Evolutionary conservation across 2,888 invertebrate genomes (phyloP).

Genomic region (Pyrochroa serraticornis): DNA sequence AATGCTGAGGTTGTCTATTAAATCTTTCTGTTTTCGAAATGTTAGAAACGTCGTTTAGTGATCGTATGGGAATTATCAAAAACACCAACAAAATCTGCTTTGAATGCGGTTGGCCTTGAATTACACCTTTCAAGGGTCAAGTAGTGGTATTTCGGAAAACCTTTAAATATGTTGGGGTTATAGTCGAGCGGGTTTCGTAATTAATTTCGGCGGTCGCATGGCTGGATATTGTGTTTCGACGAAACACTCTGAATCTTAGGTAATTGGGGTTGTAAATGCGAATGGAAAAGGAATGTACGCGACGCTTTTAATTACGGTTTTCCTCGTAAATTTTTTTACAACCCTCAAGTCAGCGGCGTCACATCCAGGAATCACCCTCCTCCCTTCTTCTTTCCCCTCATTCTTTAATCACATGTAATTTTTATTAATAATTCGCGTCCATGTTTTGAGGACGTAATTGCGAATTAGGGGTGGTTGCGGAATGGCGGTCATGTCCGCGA

Average conservation of each 20-base stretch:
- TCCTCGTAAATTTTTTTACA: slow-evolving; percentile 11
- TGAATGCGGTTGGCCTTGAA: neutral
- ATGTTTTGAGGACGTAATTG: slow-evolving; percentile 21
- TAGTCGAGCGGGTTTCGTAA: no score
- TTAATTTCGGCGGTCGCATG: no score
- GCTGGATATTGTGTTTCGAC: no score
- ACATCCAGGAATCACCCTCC: slow-evolving; percentile 7
- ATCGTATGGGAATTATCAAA: no score
- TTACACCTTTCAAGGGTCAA: neutral
- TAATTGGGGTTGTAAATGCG: slow-evolving; percentile 9
- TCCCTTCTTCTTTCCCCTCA: no score
- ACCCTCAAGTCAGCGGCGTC: neutral
- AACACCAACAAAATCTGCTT: no score
- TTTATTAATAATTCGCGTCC: slow-evolving; percentile 22
- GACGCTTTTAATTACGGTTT: slow-evolving; percentile 17
- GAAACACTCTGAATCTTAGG: no score
- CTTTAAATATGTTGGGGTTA: no score
- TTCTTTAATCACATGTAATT: slow-evolving; percentile 19
- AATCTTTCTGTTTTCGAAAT: no score
- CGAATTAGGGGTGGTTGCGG: slow-evolving; percentile 11
- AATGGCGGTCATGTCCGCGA: slow-evolving; percentile 12
- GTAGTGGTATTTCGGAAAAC: neutral
- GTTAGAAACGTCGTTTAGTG: no score
- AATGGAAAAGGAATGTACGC: slow-evolving; percentile 9
- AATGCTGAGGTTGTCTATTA: no score